phyloP scores from a whole-genome alignment of 2,888 invertebrate genomes.

The Oligia latruncula region DNA sequence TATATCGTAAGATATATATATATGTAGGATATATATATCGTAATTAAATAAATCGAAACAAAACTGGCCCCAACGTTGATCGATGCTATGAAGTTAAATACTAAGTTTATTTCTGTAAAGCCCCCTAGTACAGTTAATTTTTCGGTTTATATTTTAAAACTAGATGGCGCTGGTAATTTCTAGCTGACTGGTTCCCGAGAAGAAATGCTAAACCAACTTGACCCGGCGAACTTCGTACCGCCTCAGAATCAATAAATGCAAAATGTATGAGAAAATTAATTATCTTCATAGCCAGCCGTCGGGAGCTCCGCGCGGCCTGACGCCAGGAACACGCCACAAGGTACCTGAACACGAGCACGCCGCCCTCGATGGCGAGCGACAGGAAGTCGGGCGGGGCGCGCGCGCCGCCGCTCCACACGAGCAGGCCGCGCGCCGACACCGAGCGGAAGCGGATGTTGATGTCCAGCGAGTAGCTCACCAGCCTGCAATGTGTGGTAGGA shows the following conservation, averaged over 20 bases:
- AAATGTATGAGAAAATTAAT: too few relatives aligned
- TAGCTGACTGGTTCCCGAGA: too few relatives aligned
- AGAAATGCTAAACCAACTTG: not conserved
- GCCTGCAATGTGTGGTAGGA: constrained; percentile 82
- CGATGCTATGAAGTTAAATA: not conserved
- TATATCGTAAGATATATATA: too few relatives aligned
- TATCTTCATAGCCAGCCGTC: not conserved
- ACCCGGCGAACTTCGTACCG: too few relatives aligned
- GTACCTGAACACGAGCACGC: constrained; percentile 91
- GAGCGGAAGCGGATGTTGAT: constrained; percentile 96
- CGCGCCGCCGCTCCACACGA: constrained; percentile 96
- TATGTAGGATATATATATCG: too few relatives aligned
- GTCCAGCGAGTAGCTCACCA: constrained; percentile 95
- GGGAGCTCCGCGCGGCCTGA: not conserved
- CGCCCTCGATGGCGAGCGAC: constrained; percentile 95
- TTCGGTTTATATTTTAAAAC: not conserved
- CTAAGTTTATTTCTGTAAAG: not conserved
- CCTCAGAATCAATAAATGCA: too few relatives aligned
- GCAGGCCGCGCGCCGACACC: constrained; percentile 92
- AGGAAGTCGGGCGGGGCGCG: constrained; percentile 92
- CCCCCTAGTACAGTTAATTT: not conserved
- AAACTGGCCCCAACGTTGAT: not conserved
- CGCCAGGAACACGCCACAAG: not conserved
- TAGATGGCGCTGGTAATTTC: too few relatives aligned
- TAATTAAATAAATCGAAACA: not conserved